Base-by-base conservation (phyloP, 2,113 vertebrate genomes). In the Sterrhoptilus dennistouni region DNA sequence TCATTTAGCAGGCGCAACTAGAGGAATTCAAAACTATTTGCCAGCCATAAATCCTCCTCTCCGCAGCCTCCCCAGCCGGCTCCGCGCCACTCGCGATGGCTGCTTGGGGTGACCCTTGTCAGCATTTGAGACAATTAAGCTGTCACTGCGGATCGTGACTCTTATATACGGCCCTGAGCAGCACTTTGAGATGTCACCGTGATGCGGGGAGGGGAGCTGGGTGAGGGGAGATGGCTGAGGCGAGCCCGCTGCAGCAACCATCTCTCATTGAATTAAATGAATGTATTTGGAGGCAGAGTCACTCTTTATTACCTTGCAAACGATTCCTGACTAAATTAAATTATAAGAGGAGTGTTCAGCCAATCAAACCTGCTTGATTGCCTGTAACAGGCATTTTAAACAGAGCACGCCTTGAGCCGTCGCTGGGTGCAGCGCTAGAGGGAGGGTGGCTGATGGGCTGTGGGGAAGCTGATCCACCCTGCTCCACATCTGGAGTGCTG, bases 221-320 rank as follows among this genome's bases (percentile, higher is more conserved):
- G 56, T 14, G 79, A 93, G 83, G 83, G 76, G 56, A 91, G 93
- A 82, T 60, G 87, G 94, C 76, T 50, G 91, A 93, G 83, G 54
- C 49, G 11, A 94, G 78, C 82, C 63, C n/a, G 42, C 76, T 4
- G 52, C 92, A 71, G 75, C 75, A 84, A 90, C 64, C 29, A 59
- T 66, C 95, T 83, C 96, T 94, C 92, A 92, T 89, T 93, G 96
- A 96, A 96, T 97, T 95, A 96, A 94, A 96, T 93, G 95, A 87
- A 95, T 86, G 85, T 35, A 74, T 96, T 91, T 93, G 95, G 85
- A 96, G 83, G 59, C 96, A 83, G 92, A 97, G 92, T 25, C 85
- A 76, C 93, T 92, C 93, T 96, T 97, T 94, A 97, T 96, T 92
- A 88, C 96, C 83, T 93, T 5, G 93, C 95, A 83, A 96, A 93